These are phyloP conservation scores for Ardeotis arabs DNA, from an alignment of 2,113 vertebrate species.

Conservation along the genomic window DNA sequence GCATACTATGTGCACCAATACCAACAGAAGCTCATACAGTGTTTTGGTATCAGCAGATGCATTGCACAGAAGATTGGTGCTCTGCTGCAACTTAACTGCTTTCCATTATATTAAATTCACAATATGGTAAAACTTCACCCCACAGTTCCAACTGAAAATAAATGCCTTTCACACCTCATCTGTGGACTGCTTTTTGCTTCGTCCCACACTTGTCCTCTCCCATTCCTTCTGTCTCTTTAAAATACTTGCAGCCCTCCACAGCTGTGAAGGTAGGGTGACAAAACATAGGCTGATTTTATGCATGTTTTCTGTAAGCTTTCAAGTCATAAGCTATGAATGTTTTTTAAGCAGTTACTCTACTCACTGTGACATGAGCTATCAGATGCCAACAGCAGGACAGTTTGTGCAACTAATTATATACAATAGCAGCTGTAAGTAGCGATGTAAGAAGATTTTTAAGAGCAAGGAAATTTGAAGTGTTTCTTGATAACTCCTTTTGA, in stretches of 20 bases:
- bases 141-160: conserved; percentile 7
- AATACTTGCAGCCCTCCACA: background rate
- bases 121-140: background rate
- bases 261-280: background rate
- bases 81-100: background rate
- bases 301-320: background rate
- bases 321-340: background rate
- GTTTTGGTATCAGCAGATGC: background rate
- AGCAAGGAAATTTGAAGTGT: background rate
- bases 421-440: background rate
- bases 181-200: background rate
- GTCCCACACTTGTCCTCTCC: background rate
- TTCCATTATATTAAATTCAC: conserved; percentile 5
- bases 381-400: background rate
- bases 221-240: background rate
- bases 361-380: background rate
- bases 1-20: background rate
- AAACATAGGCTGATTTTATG: background rate
- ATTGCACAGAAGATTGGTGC: background rate
- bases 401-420: background rate
- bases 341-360: background rate
- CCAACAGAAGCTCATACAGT: background rate
- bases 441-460: background rate
- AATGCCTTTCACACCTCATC: background rate
- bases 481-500: background rate